These are phyloP conservation scores for Drosophila tristis DNA, from an alignment of 1,140 invertebrate species.

Conservation along the genomic window DNA sequence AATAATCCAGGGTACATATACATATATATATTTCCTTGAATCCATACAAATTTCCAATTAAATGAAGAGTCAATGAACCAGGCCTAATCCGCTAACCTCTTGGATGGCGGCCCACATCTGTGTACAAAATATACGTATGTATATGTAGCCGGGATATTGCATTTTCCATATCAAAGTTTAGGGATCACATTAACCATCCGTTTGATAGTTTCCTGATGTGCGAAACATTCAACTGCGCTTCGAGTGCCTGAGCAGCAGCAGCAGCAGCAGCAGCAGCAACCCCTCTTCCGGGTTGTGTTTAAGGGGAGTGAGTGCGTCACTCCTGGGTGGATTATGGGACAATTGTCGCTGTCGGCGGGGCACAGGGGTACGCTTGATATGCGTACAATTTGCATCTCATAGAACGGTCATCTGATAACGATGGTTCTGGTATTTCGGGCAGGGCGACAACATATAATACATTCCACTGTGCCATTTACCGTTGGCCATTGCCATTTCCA, in stretches of 20 bases:
- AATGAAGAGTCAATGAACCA: no score
- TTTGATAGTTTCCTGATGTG: constrained; percentile 43
- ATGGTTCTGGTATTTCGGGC: constrained; percentile 26
- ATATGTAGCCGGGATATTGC: constrained; percentile 21
- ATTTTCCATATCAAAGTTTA: constrained; percentile 36
- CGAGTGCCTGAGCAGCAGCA: constrained; percentile 34
- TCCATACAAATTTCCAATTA: no score
- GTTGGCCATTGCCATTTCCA: constrained; percentile 40
- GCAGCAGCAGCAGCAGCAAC: neutral
- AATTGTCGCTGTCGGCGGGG: constrained; percentile 24
- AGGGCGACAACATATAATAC: constrained; percentile 17
- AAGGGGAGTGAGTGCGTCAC: neutral
- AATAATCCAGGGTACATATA: no score
- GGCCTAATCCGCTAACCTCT: no score
- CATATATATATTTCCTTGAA: no score
- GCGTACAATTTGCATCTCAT: constrained; percentile 29
- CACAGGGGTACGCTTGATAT: constrained; percentile 22
- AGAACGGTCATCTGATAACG: constrained; percentile 49
- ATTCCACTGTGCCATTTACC: constrained; percentile 46
- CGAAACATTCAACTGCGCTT: constrained; percentile 42
- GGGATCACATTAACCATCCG: constrained; percentile 26
- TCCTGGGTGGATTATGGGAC: constrained; percentile 38
- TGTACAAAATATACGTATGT: neutral
- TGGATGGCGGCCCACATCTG: no score
- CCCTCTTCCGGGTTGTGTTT: constrained; percentile 36